These are phyloP conservation scores for Opisthograptis luteolata DNA, from an alignment of 2,888 invertebrate species.

Conservation along the genomic window DNA sequence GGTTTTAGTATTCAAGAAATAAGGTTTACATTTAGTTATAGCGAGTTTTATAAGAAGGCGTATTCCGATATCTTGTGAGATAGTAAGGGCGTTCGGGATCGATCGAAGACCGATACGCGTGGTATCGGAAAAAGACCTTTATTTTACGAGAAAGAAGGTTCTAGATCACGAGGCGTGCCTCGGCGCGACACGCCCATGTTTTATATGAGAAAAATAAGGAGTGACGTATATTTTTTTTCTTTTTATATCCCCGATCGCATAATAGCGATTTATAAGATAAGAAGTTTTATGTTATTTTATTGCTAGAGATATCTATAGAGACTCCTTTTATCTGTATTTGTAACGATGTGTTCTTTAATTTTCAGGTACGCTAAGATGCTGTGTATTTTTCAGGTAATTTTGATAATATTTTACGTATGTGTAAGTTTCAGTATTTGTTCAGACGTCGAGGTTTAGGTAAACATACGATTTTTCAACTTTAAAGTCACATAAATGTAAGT, in stretches of 20 bases:
- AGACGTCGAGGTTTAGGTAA: not conserved
- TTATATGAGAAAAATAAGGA: constrained; percentile 76
- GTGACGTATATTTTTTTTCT: constrained; percentile 53
- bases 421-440: constrained; percentile 23
- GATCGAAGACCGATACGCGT: constrained; percentile 77
- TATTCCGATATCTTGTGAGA: constrained; percentile 81
- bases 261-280: constrained; percentile 53
- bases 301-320: constrained; percentile 41
- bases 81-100: constrained; percentile 81
- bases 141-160: constrained; percentile 68
- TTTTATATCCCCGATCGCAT: constrained; percentile 64
- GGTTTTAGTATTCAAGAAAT: constrained; percentile 46
- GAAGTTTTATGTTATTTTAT: constrained; percentile 61
- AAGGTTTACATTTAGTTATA: constrained; percentile 56
- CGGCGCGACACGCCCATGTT: constrained; percentile 75
- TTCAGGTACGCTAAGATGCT: constrained; percentile 74
- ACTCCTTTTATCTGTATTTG: constrained; percentile 36
- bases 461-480: not conserved
- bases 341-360: constrained; percentile 46
- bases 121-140: constrained; percentile 80
- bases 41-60: constrained; percentile 75
- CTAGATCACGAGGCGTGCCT: constrained; percentile 71
- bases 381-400: constrained; percentile 70
- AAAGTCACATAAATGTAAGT: too few species aligned
- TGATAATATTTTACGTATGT: constrained; percentile 35